Percentiles rank a stretch among this genome's conserved stretches.
phyloP scores from a whole-genome alignment of 1,140 invertebrate species.

The Pemphigus obesinymphae region DNA sequence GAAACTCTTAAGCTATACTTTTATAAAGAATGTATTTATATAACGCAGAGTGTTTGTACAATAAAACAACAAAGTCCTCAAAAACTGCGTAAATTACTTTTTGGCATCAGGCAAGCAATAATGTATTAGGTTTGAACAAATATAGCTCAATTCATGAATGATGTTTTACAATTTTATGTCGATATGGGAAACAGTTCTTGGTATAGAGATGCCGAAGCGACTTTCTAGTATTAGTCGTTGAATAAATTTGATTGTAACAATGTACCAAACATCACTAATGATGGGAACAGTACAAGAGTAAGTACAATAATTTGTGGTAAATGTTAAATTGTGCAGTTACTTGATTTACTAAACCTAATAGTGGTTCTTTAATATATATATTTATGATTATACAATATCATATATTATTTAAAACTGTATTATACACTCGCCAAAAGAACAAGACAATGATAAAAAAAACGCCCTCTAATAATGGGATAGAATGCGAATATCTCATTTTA shows the following conservation, averaged over 20 bases:
- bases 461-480: too few species aligned
- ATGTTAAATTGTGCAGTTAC: neutral
- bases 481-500: too few species aligned
- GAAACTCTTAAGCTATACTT: neutral
- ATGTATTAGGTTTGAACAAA: neutral
- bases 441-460: too few species aligned
- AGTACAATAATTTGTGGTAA: too few species aligned
- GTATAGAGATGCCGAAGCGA: conserved; percentile 40
- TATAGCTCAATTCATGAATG: neutral
- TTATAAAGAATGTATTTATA: neutral
- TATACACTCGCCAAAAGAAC: too few species aligned
- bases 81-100: neutral
- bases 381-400: too few species aligned
- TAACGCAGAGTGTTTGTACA: neutral
- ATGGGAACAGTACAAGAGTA: neutral
- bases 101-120: neutral
- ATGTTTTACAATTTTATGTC: conserved; percentile 3
- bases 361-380: too few species aligned
- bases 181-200: neutral
- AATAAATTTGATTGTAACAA: conserved; percentile 28
- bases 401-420: too few species aligned
- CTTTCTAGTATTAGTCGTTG: conserved; percentile 40
- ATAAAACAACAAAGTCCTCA: too few species aligned
- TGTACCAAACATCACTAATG: conserved; percentile 11
- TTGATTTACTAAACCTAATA: too few species aligned